These are phyloP conservation scores for Chiloscyllium punctatum DNA, from an alignment of 2,797 vertebrate genomes.

Conservation along the genomic window DNA sequence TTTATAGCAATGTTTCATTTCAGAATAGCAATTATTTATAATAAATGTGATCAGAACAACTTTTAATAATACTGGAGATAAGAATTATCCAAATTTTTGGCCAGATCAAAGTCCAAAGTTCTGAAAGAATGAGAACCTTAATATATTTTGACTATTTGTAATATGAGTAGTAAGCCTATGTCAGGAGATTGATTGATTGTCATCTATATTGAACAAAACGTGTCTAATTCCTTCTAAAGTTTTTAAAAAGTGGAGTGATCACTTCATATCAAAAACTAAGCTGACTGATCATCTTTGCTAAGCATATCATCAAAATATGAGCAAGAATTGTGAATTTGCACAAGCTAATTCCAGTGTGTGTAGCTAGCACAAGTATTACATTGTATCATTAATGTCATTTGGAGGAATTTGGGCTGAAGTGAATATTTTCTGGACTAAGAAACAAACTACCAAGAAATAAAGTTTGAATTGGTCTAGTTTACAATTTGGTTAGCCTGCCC, in stretches of 20 bases:
- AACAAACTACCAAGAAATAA: not conserved
- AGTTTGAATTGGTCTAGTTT: not conserved
- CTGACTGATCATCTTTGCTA: too few species aligned
- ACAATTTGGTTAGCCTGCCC: not conserved
- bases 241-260: not conserved
- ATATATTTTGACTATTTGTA: not conserved
- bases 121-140: not conserved
- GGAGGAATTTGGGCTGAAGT: not conserved
- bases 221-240: too few species aligned
- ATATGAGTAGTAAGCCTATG: not conserved
- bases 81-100: not conserved
- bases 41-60: too few species aligned
- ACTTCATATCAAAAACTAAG: not conserved
- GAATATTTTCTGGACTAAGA: not conserved
- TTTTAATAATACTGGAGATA: not conserved
- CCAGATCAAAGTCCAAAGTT: not conserved
- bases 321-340: constrained; percentile 13
- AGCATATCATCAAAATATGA: too few species aligned
- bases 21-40: not conserved
- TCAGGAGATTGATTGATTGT: not conserved
- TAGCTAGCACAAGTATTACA: not conserved
- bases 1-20: not conserved
- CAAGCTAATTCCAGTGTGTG: not conserved
- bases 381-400: not conserved
- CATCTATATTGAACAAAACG: not conserved